Evolutionary conservation across 2,797 vertebrate species (phyloP), one percentile per base, ranked within the genome.

Genomic region (Falco berigora): DNA sequence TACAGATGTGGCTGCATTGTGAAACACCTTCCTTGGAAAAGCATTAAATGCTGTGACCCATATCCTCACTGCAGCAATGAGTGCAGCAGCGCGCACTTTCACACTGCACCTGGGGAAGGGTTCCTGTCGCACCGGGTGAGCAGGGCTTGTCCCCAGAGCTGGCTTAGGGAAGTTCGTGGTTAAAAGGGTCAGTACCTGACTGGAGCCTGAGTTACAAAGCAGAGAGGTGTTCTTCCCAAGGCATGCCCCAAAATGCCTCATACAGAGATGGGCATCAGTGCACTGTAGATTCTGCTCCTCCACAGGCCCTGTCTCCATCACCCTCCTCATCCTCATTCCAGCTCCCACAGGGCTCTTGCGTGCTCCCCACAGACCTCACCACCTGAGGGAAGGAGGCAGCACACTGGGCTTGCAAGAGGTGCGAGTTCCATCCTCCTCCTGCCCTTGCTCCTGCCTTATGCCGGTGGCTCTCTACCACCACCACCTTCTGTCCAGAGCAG

Each of bases 211-310:
- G 36, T 19, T 28, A 44, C 40, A 30, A 53, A 49, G 79, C 67
- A 50, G 62, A 47, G 61, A 44, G 53, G 25, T 21, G 27, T 18
- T 44, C 18, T 42, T 22, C 38, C 49, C 32, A 6, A 2, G 30
- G n/a, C 28, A n/a, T 28, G 19, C 4, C 58, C 32, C 13, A 1
- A 75, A 81, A 42, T 1, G 3, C 23, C 52, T 13, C 0, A 4
- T 6, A 7, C 25, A 46, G 34, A 49, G 18, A 10, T 3, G 5
- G 28, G 22, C 22, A 14, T 21, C 23, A 14, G 1, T 4, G 63
- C 38, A 0, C 4, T 15, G 12, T 9, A 25, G 13, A 0, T 20
- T 27, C 66, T 44, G 68, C 27, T 81, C 23, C 52, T 71, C 56
- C 14, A 6, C n/a, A 15, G 11, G 6, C 27, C 27, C 50, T 16